Evolutionary conservation across 2,797 vertebrate species (phyloP).

Genomic region (Anabas testudineus): DNA sequence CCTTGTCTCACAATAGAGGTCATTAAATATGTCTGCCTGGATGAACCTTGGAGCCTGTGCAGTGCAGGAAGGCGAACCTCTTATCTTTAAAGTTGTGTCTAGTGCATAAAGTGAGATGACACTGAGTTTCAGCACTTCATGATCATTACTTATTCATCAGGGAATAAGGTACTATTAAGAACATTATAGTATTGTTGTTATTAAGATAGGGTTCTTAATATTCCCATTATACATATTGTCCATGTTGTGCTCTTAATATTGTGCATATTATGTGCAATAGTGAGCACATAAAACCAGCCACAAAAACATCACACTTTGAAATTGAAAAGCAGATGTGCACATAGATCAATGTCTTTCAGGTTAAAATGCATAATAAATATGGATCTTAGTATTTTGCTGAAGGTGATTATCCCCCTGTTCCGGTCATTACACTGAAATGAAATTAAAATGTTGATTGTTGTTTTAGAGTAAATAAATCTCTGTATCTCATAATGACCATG

Average conservation of each 20-base stretch:
- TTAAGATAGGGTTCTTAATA: conserved; percentile 30
- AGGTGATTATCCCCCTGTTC: conserved; percentile 28
- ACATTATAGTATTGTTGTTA: conserved; percentile 15
- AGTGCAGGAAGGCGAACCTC: conserved; percentile 22
- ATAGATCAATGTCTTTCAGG: conserved; percentile 7
- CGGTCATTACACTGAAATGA: conserved; percentile 38
- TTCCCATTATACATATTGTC: conserved; percentile 5
- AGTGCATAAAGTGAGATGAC: conserved; percentile 53
- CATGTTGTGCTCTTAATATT: conserved; percentile 20
- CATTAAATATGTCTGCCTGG: conserved; percentile 57
- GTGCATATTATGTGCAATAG: conserved; percentile 8
- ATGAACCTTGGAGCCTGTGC: conserved; percentile 51
- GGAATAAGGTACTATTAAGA: conserved; percentile 45
- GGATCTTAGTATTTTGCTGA: conserved; percentile 30
- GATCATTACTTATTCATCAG: conserved; percentile 69
- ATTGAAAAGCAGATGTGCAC: not conserved
- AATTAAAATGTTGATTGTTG: conserved; percentile 25
- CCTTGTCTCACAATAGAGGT: conserved; percentile 55
- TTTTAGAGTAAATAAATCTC: conserved; percentile 7
- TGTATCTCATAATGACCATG: not conserved
- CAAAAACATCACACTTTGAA: not conserved
- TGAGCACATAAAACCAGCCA: conserved; percentile 9
- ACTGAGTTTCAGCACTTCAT: conserved; percentile 49
- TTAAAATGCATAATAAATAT: conserved; percentile 14
- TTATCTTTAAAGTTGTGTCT: conserved; percentile 64